Percentiles rank a stretch among this genome's conserved stretches.
phyloP scores from a whole-genome alignment of 2,888 invertebrate species.

The Hydrotaea diabolus region DNA sequence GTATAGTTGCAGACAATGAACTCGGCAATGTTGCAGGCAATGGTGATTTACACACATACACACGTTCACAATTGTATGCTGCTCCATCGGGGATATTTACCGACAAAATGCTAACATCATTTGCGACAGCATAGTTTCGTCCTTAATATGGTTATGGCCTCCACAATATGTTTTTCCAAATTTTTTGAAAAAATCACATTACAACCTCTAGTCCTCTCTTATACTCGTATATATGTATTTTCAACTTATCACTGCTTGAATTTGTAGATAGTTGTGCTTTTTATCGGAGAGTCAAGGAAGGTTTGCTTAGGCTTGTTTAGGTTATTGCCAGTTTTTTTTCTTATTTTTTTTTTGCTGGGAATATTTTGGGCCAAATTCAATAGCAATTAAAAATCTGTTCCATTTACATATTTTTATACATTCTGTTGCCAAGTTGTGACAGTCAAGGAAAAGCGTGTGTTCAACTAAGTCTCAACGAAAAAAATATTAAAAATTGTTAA shows the following conservation, averaged over 20 bases:
- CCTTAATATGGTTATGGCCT: not conserved
- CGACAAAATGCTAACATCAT: not conserved
- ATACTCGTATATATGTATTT: not conserved
- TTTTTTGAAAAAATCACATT: not conserved
- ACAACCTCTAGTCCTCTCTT: not conserved
- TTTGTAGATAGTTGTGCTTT: not conserved
- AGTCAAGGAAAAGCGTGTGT: not conserved
- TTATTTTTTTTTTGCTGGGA: too few species aligned
- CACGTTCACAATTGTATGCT: not conserved
- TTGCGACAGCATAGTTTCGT: not conserved
- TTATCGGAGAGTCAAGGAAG: not conserved
- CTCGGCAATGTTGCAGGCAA: slow-evolving; percentile 6
- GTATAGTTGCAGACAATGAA: slow-evolving; percentile 51
- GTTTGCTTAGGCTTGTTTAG: not conserved
- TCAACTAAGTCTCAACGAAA: too few species aligned
- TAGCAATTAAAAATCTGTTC: slow-evolving; percentile 49
- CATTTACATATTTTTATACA: not conserved
- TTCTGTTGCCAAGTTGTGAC: not conserved
- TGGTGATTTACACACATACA: not conserved
- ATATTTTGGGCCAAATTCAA: slow-evolving; percentile 47
- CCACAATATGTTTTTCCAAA: not conserved
- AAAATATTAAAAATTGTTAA: too few species aligned
- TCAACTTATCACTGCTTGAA: not conserved
- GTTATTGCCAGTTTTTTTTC: slow-evolving; percentile 26
- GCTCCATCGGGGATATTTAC: not conserved